Conservation (phyloP, 1,140 invertebrate species). For the Drosophila athabasca region DNA sequence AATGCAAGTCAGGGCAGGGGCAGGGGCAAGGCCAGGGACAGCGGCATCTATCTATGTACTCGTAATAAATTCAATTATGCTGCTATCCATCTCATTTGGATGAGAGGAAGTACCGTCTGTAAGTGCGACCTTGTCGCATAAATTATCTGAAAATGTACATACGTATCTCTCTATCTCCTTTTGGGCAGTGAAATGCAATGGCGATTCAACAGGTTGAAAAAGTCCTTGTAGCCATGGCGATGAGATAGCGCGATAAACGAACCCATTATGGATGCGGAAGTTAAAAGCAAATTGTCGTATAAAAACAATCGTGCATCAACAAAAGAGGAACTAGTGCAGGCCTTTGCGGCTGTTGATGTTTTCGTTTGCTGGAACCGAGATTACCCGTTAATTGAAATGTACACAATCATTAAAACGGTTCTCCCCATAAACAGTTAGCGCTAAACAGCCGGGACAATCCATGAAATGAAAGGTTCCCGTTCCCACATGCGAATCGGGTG, state of each 20-base stretch:
- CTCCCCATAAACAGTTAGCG: conserved; percentile 38
- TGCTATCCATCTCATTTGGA: conserved; percentile 47
- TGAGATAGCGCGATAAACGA: conserved; percentile 21
- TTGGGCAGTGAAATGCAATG: conserved; percentile 33
- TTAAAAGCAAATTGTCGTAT: conserved; percentile 24
- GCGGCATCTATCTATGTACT: conserved; percentile 14
- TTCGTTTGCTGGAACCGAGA: conserved; percentile 1
- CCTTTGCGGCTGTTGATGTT: conserved; percentile 26
- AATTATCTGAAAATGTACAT: conserved; percentile 30
- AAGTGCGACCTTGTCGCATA: conserved; percentile 35
- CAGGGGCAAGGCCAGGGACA: conserved; percentile 23
- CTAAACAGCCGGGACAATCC: conserved; percentile 7
- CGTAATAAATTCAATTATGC: conserved; percentile 51
- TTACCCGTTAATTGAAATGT: conserved; percentile 40
- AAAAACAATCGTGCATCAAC: conserved; percentile 18
- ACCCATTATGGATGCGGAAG: conserved; percentile 50
- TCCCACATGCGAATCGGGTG: conserved; percentile 36
- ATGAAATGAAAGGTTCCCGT: conserved; percentile 31
- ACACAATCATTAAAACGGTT: conserved; percentile 28
- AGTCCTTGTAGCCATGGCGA: conserved; percentile 39
- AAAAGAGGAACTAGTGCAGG: conserved; percentile 29
- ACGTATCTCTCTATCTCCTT: conserved; percentile 1
- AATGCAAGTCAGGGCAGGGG: conserved; percentile 47
- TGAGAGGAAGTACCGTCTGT: conserved; percentile 48
- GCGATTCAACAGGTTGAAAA: conserved; percentile 42